phyloP scores from a whole-genome alignment of 1,140 invertebrate species.

The Lineus longissimus region DNA sequence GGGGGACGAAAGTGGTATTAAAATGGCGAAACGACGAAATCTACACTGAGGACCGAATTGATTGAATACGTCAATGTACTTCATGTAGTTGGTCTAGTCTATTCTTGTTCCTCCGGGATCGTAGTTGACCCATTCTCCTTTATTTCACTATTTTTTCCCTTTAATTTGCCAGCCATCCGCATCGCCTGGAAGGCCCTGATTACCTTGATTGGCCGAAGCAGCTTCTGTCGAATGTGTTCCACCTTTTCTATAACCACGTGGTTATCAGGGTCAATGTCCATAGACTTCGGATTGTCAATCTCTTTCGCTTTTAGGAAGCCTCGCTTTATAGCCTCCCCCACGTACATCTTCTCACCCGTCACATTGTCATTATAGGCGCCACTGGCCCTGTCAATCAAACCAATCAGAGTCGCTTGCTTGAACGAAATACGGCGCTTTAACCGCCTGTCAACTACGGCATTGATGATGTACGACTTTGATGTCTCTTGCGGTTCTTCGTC shows the following conservation, averaged over 20 bases:
- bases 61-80: too few relatives aligned
- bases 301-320: conserved; percentile 50
- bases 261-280: conserved; percentile 48
- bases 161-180: neutral
- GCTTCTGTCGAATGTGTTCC: conserved; percentile 34
- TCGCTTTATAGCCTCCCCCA: conserved; percentile 48
- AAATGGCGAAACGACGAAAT: too few relatives aligned
- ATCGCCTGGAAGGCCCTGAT: conserved; percentile 33
- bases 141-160: neutral
- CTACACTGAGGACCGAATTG: too few relatives aligned
- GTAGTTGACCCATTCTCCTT: neutral
- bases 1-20: too few relatives aligned
- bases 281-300: conserved; percentile 37
- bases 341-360: conserved; percentile 35
- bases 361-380: conserved; percentile 46
- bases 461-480: conserved; percentile 47
- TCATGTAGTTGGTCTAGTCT: too few relatives aligned
- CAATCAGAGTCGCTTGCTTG: conserved; percentile 31
- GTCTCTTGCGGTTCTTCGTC: conserved; percentile 25
- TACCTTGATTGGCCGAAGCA: conserved; percentile 36
- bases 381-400: conserved; percentile 37
- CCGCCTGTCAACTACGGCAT: conserved; percentile 43
- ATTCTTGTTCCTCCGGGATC: too few relatives aligned
- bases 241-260: conserved; percentile 45
- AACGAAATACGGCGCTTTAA: conserved; percentile 41